Evolutionary conservation across 2,113 vertebrate species (phyloP).

Genomic region (Neotragus moschatus): DNA sequence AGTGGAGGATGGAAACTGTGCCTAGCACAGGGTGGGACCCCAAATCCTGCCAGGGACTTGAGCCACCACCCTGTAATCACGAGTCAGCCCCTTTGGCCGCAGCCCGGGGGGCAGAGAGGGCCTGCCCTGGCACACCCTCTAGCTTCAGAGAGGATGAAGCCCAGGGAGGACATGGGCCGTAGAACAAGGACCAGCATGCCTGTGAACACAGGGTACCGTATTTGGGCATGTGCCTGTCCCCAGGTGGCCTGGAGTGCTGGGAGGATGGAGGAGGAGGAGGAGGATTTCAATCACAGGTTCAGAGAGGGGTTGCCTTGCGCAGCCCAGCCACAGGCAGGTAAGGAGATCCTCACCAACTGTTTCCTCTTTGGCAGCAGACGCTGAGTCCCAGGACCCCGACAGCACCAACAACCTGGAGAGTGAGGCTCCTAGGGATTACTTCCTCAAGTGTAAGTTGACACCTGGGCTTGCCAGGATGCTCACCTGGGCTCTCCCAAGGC

Average conservation of each 20-base stretch:
- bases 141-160: neutral
- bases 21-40: neutral
- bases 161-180: too few relatives aligned
- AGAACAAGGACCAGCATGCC: rapidly evolving
- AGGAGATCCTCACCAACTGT: neutral
- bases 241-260: neutral
- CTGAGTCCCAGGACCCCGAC: slow-evolving; percentile 62
- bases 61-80: neutral
- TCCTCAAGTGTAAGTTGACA: slow-evolving; percentile 82
- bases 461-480: neutral
- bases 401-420: slow-evolving; percentile 69
- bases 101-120: neutral
- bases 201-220: neutral
- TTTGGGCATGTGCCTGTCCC: neutral
- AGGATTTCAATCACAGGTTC: neutral
- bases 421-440: slow-evolving; percentile 79
- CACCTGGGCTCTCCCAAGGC: neutral
- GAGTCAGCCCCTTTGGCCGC: neutral
- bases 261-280: neutral
- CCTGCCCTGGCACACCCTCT: neutral
- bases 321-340: neutral
- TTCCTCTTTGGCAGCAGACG: slow-evolving; percentile 40
- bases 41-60: neutral
- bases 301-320: neutral
- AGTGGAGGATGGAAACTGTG: neutral